phyloP scores from a whole-genome alignment of 2,888 invertebrate genomes.

The Melitaea athalia region DNA sequence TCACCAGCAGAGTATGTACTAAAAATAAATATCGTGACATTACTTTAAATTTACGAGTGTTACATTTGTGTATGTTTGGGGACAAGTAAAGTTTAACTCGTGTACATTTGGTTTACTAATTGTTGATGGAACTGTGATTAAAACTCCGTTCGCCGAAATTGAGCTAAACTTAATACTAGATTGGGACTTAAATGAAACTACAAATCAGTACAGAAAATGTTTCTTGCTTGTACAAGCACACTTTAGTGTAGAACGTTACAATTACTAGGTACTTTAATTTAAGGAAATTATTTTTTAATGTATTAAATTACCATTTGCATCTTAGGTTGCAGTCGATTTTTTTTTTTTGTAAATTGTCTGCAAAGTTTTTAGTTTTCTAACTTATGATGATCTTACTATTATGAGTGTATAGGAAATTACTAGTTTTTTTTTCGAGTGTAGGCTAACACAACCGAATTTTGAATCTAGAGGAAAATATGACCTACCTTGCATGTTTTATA shows the following conservation, averaged over 20 bases:
- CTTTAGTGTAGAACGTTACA: neutral
- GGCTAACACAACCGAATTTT: too few species aligned
- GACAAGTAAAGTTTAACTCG: neutral
- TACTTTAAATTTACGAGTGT: neutral
- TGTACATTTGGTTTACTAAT: conserved; percentile 4
- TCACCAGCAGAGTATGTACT: conserved; percentile 19
- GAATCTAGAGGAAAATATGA: too few species aligned
- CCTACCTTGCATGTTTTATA: too few species aligned
- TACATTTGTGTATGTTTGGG: neutral
- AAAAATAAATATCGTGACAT: neutral
- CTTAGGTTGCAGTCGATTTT: too few species aligned
- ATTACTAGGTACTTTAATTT: too few species aligned
- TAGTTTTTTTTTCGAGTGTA: too few species aligned
- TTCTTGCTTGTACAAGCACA: neutral
- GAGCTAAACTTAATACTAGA: conserved; percentile 1
- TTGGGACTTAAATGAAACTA: conserved; percentile 1
- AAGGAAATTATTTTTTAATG: too few species aligned
- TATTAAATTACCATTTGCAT: too few species aligned
- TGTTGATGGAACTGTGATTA: neutral
- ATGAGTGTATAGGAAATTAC: too few species aligned
- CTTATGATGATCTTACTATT: too few species aligned
- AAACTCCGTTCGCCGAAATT: neutral
- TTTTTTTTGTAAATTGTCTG: too few species aligned
- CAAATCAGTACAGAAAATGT: neutral
- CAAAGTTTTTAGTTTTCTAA: too few species aligned